Base-by-base conservation (phyloP, 2,888 invertebrate genomes). In the Drosophila algonquin region DNA sequence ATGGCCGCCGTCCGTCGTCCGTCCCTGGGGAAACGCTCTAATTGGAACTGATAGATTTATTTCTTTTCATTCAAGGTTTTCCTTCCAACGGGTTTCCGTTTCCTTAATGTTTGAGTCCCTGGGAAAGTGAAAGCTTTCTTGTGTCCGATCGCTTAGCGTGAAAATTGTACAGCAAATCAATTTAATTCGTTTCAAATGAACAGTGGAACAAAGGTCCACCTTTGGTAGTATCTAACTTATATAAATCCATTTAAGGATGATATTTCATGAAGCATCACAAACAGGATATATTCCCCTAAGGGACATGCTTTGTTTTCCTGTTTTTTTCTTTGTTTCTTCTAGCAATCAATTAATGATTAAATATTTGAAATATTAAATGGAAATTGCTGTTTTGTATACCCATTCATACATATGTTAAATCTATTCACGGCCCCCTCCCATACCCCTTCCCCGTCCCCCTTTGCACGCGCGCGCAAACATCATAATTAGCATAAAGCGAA, bases 401-500 rank as follows among this genome's bases (percentile, higher is more conserved):
- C 35, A 58, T 46, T 68, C 44, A 21, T 48, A 32, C 48, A 50
- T 71, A 30, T 27, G 16, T 56, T 52, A 24, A 51, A 24, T 53
- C 40, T 57, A 53, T 47, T 44, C 47, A 14, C 50, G 8, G 44
- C 35, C 5, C n/a, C 8, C 30, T 30, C 16, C 35, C 40, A 1
- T 14, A 10, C 61, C 50, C 9, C n/a, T 7, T 1, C 14, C n/a
- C 30, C 44, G 4, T 10, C 14, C 63, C 52, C 12, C 50, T 35
- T 45, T 44, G 50, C 55, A 64, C 55, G 51, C 52, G 62, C 56
- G 9, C 32, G 61, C 58, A 62, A 72, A 77, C 69, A 72, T 60
- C 79, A 74, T 72, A 81, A 84, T 87, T 81, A 76, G 57, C 74
- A 87, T 81, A 72, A 64, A 64, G 61, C 64, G 51, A 72, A 78